phyloP scores from a whole-genome alignment of 2,113 vertebrate species.

The Myodes glareolus region DNA sequence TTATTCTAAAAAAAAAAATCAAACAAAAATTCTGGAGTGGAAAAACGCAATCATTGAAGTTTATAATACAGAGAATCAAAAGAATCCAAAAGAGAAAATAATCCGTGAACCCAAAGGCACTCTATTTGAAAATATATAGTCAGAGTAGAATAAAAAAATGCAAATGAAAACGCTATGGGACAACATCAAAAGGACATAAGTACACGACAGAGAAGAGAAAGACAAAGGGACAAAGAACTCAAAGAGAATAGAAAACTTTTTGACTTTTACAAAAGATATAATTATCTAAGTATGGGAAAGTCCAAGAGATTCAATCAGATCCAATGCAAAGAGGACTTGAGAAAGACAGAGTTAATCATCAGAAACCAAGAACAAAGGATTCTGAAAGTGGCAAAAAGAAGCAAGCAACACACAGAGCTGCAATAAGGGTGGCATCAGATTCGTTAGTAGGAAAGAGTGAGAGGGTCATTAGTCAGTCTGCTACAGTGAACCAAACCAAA shows the following conservation, averaged over 20 bases:
- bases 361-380: neutral
- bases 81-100: neutral
- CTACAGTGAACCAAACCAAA: neutral
- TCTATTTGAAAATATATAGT: slow-evolving; percentile 9
- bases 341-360: neutral
- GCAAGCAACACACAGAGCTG: neutral
- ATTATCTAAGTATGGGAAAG: neutral
- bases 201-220: neutral
- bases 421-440: neutral
- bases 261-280: neutral
- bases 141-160: neutral
- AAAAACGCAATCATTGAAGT: neutral
- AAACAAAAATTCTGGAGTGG: neutral
- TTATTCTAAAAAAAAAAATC: neutral
- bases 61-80: neutral
- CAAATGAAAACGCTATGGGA: neutral
- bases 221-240: neutral
- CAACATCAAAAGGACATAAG: neutral
- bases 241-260: neutral
- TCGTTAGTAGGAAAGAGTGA: neutral
- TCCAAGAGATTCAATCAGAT: neutral
- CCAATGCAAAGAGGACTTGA: neutral
- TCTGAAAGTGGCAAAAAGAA: neutral
- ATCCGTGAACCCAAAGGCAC: neutral
- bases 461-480: neutral